Base-by-base conservation (phyloP, 2,888 invertebrate genomes). In the Epinotia bilunana region DNA sequence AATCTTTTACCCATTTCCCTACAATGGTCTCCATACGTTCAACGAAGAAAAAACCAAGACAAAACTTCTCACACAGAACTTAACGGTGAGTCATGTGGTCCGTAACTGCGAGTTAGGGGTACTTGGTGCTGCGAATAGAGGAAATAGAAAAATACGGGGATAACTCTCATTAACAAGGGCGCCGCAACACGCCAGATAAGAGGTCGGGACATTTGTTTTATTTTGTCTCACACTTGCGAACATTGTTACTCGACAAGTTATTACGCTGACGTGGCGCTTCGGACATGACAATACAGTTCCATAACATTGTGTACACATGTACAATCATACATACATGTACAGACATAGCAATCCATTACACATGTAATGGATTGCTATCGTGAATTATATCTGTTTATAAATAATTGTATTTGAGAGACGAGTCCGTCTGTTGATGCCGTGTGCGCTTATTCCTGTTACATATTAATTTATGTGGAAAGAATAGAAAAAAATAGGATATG, bases 111-210 rank as follows among this genome's bases (percentile, higher is more conserved):
- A 80, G 77, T 80, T 80, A 80, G 61, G 63, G 63, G 77, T 76
- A 67, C 69, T 71, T 55, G 18, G 33, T 55, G 57, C 49, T 33
- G 39, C 72, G 67, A 73, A 71, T 53, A 55, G 70, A 76, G 79
- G 80, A 83, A 88, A 88, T 82, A 80, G 80, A 83, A 81, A 87
- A 80, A 83, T 86, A 88, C 83, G 83, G 78, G 80, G 80, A 82
- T 76, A 84, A 86, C 83, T 86, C 82, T 83, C 86, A 86, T 88
- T 88, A 86, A 78, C 80, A 74, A 77, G 23, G 67, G 43, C 70
- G 57, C 77, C 72, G 77, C 77, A 76, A 77, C 74, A 74, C 70
- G 74, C 73, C 73, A 72, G 72, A 76, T 76, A 76, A 76, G 76
- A 73, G 76, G 63, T 68, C 28, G 28, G 49, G 57, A 76, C 72